These are phyloP conservation scores for Telmatochromis sp. DNA, from an alignment of 2,113 vertebrate genomes.

Conservation along the genomic window DNA sequence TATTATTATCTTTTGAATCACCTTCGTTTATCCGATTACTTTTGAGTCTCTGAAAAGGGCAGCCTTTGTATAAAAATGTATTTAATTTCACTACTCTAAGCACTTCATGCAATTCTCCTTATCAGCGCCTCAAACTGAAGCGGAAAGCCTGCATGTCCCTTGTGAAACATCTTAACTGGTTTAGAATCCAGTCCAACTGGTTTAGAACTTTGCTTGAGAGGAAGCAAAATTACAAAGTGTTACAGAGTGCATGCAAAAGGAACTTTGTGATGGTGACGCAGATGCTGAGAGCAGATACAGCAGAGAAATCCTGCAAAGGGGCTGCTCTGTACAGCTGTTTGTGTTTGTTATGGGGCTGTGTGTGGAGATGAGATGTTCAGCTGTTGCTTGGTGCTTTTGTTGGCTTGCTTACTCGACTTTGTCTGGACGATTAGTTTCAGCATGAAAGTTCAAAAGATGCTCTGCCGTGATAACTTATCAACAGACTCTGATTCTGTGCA, in stretches of 20 bases:
- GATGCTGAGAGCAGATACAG: background rate
- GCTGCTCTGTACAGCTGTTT: background rate
- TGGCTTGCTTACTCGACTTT: background rate
- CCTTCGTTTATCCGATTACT: background rate
- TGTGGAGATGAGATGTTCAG: background rate
- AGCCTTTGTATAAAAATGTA: background rate
- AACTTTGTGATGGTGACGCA: background rate
- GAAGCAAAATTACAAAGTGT: background rate
- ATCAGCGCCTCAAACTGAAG: background rate
- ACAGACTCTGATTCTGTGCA: background rate
- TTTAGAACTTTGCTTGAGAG: background rate
- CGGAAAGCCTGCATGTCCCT: accelerated
- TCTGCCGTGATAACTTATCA: background rate
- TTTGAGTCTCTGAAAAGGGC: background rate
- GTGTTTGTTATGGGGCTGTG: background rate
- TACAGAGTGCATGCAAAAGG: accelerated
- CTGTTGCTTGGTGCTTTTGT: background rate
- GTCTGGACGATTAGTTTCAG: background rate
- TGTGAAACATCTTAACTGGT: background rate
- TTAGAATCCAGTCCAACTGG: background rate
- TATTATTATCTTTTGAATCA: background rate
- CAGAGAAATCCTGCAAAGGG: background rate
- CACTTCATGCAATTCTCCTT: background rate
- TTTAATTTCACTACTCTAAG: background rate
- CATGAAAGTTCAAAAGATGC: background rate